These are phyloP conservation scores for Falco columbarius DNA, from an alignment of 2,797 vertebrate genomes.

Conservation along the genomic window DNA sequence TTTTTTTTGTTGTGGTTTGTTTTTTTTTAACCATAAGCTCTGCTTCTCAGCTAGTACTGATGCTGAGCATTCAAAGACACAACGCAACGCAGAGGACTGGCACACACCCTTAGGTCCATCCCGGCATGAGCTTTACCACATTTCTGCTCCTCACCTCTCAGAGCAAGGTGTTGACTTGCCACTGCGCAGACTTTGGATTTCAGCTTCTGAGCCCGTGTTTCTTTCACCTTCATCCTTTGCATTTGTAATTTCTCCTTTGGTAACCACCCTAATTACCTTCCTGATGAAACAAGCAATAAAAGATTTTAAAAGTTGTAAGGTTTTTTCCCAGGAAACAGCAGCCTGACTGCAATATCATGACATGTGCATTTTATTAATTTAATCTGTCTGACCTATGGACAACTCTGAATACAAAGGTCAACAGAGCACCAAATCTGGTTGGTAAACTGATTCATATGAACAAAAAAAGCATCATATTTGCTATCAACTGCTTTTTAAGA, in stretches of 20 bases:
- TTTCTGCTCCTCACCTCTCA: constrained; percentile 79
- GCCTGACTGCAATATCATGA: neutral
- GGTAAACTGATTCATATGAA: neutral
- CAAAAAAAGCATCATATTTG: neutral
- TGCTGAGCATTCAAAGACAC: neutral
- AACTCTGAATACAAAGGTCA: neutral
- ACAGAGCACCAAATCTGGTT: neutral
- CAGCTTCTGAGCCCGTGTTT: constrained; percentile 76
- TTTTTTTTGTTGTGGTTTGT: neutral
- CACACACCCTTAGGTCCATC: rapidly evolving
- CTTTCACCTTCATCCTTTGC: constrained; percentile 61
- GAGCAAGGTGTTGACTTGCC: constrained; percentile 70
- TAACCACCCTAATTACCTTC: constrained; percentile 66
- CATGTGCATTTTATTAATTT: neutral
- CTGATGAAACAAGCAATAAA: constrained; percentile 67
- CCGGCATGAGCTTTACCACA: neutral
- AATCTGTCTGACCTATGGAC: rapidly evolving
- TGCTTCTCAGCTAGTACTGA: neutral
- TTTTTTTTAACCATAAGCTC: neutral
- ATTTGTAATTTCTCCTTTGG: constrained; percentile 80
- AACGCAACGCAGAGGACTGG: neutral
- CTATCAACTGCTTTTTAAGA: neutral
- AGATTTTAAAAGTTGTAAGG: neutral
- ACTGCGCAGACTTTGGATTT: constrained; percentile 74
- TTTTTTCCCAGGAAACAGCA: neutral